phyloP scores from a whole-genome alignment of 1,140 invertebrate species.

The Drosophila mojavensis region DNA sequence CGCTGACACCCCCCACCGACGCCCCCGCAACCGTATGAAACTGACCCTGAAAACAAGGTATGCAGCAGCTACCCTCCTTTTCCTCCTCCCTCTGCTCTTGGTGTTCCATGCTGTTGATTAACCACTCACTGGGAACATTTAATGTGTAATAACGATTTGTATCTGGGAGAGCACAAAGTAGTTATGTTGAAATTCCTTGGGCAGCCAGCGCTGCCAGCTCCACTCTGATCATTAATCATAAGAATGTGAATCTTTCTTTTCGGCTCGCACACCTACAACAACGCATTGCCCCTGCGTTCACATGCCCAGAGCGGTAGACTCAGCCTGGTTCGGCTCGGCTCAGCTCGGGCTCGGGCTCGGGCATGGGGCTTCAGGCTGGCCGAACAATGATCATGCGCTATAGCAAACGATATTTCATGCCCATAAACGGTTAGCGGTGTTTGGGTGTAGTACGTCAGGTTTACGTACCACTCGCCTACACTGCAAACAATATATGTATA shows the following conservation, averaged over 20 bases:
- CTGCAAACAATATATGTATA: constrained; percentile 2
- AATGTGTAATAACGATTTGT: constrained; percentile 84
- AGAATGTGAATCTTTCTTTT: constrained; percentile 79
- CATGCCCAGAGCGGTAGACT: constrained; percentile 8
- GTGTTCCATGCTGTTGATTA: constrained; percentile 72
- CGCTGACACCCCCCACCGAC: constrained; percentile 48
- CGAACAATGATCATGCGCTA: constrained; percentile 70
- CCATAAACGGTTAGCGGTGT: constrained; percentile 69
- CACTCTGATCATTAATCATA: constrained; percentile 74
- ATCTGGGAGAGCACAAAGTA: constrained; percentile 76
- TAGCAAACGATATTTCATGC: constrained; percentile 73
- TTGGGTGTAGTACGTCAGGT: constrained; percentile 40
- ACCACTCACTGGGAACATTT: constrained; percentile 84
- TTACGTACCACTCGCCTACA: constrained; percentile 6
- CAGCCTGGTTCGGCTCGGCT: background rate
- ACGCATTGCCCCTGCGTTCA: constrained; percentile 11
- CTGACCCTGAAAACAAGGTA: constrained; percentile 60
- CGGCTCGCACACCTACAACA: constrained; percentile 64
- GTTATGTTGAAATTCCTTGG: constrained; percentile 81
- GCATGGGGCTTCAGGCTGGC: constrained; percentile 53
- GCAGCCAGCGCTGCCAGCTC: constrained; percentile 47
- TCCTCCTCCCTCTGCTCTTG: background rate
- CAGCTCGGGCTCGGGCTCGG: constrained; percentile 2
- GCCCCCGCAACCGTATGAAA: constrained; percentile 29
- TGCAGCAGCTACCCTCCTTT: background rate